Evolutionary conservation across 2,797 vertebrate species (phyloP), one percentile per base, ranked within the genome.

Genomic region (Gymnocypris eckloni): DNA sequence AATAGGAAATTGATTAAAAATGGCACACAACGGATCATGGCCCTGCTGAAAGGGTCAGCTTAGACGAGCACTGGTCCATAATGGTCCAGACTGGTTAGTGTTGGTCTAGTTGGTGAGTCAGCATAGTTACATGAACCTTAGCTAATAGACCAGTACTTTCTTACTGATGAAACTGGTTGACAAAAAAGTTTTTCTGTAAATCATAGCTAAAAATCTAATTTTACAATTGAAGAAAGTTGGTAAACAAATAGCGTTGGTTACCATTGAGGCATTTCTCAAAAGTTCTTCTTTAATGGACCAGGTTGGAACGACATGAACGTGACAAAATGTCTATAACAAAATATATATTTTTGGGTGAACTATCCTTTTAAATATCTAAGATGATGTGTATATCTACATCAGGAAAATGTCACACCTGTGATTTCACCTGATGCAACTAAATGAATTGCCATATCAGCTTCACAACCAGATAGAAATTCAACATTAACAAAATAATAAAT

Each of bases 1-100:
- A 45, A 79, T 8, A 79, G 59, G 41, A 79, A 20, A 66, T 11
- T 20, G 15, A 45, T 66, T 10, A 79, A 79, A 59, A 41, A 78
- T n/a, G 18, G 18, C 1, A 20, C 11, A 77, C 39, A 77, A 76
- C 9, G 1, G 5, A 22, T 37, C 28, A 37, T 2, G 4, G 20
- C 48, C 73, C 12, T 37, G 18, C 48, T 13, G 48, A 37, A 52
- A 77, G 39, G 20, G 52, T 56, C 20, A 77, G 18, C 18, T 59
- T n/a, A 13, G 45, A 13, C 1, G 11, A 13, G 45, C 45, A 48
- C 54, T 59, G 20, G 20, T 56, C 16, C 16, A 37, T 8, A 43
- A 20, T 43, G 69, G 20, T 43, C 16, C 33, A 39, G 16, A 71
- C 39, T 33, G 28, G 28, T 33, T 33, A 33, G 28, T 33, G 28